phyloP scores from a whole-genome alignment of 2,888 invertebrate genomes.

The Oconnorella tubifera region DNA sequence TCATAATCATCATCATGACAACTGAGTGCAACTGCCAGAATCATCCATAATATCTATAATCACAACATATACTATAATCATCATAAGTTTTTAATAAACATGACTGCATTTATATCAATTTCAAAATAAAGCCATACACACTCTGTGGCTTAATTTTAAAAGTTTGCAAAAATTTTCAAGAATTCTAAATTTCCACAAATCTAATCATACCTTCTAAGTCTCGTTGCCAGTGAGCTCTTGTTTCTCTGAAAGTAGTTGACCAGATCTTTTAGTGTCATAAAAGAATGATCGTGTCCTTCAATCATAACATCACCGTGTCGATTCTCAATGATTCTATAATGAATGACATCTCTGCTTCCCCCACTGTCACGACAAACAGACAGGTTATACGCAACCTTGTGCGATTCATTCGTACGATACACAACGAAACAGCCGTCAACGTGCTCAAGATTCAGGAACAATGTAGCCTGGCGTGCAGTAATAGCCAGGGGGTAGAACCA shows the following conservation, averaged over 20 bases:
- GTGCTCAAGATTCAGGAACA: slow-evolving; percentile 33
- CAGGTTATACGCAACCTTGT: slow-evolving; percentile 22
- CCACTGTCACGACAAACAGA: slow-evolving; percentile 29
- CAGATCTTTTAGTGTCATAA: slow-evolving; percentile 34
- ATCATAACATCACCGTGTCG: slow-evolving; percentile 38
- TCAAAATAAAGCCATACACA: too few species aligned
- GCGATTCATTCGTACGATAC: slow-evolving; percentile 18
- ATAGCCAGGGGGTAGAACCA: slow-evolving; percentile 38
- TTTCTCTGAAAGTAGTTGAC: slow-evolving; percentile 35
- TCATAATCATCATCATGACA: too few species aligned
- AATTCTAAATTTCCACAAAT: neutral
- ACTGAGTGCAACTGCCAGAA: too few species aligned
- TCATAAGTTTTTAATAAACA: too few species aligned
- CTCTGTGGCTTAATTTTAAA: too few species aligned
- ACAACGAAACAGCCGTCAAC: slow-evolving; percentile 39
- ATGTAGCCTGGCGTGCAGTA: slow-evolving; percentile 34
- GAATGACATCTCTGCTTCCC: slow-evolving; percentile 32
- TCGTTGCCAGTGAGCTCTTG: slow-evolving; percentile 33
- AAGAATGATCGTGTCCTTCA: slow-evolving; percentile 36
- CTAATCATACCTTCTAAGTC: slow-evolving; percentile 28
- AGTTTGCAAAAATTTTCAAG: too few species aligned
- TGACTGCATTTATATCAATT: too few species aligned
- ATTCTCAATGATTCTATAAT: slow-evolving; percentile 37
- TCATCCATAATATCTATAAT: too few species aligned
- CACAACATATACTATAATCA: too few species aligned